Base-by-base conservation (phyloP, 2,888 invertebrate genomes). In the Proisotoma minuta region DNA sequence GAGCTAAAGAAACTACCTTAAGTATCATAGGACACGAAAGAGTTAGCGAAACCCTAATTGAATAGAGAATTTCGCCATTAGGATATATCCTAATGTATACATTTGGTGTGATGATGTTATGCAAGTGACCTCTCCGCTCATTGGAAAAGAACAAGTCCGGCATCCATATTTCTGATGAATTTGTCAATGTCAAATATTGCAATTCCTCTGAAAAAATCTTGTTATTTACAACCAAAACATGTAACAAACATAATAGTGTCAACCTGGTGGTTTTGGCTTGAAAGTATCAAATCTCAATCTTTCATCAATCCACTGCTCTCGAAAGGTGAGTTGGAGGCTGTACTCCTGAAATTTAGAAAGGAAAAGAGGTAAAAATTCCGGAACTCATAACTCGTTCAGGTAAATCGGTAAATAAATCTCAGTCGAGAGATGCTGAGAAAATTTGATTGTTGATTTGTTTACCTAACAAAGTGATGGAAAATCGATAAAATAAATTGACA, bases 131-230 rank as follows among this genome's bases (percentile, higher is more conserved):
- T 77, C 93, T 91, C 79, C 96, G 96, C 81, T 97, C 97, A 77
- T 97, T 97, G 60, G 94, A 89, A 81, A 96, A 96, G 84, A 96
- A 97, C 73, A 96, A 82, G 82, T 97, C 97, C 26, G 97, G 97
- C 88, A 96, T 95, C 49, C 49, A 49, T 5, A 97, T 91, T 74
- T 92, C 85, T 80, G 89, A 91, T 60, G 94, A 91, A 80, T 95
- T 94, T 57, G 95, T 92, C 76, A 94, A 82, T 61, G 93, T 92
- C 70, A 94, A 83, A 82, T 93, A 94, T 79, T 90, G 91, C 65
- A 93, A 84, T 74, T 87, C 87, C 76, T 91, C 92, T 89, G 78
- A 3, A n/a, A n/a, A n/a, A n/a, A n/a, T 5, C 47, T 47, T 47
- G 5, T 47, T 47, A 34, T 10, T 47, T 47, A 47, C 5, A 5